Evolutionary conservation across 2,797 vertebrate species (phyloP), one percentile per base, ranked within the genome.

Genomic region (Botia almorhae): DNA sequence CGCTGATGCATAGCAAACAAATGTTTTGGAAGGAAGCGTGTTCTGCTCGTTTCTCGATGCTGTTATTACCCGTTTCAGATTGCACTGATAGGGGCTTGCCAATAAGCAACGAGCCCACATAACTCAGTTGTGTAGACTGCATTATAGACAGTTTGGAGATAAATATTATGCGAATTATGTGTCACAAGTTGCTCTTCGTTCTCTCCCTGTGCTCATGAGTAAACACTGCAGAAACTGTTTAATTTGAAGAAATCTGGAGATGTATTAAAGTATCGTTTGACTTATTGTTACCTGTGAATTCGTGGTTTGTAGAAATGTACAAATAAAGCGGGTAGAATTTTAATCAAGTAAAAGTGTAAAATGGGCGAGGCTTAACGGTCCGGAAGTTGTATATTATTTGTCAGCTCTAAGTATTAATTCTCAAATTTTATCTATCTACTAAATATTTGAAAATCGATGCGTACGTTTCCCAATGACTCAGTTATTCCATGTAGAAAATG

Each of bases 321-420:
- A 19, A 19, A 55, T n/a, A 39, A 70, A 55, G 17, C 4, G 7
- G 0, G 11, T 19, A 51, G 3, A 73, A 26, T 39, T 5, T 14
- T 23, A 61, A 60, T 60, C 1, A 14, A 3, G 19, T 21, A 58
- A 51, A 19, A 12, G 6, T 17, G 2, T 55, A 12, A 63, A 65
- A 36, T 75, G 48, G 60, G 73, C 60, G 60, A 53, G 60, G 46
- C 48, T 65, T 76, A 19, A n/a, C 33, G 4, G 7, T n/a, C 29
- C 14, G 29, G 29, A 65, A 65, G 74, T 23, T 46, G 21, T 23
- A 48, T 63, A 12, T 53, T 1, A 36, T 53, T 21, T 51, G 17
- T 64, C 7, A 46, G 58, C 3, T 12, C 11, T 8, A 48, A 26
- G 19, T 56, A 55, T 16, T 23, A 63, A 33, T 74, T 19, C 0